Evolutionary conservation across 1,140 invertebrate genomes (phyloP), one percentile per base, ranked within the genome.

Genomic region (Schlechtendalia chinensis): DNA sequence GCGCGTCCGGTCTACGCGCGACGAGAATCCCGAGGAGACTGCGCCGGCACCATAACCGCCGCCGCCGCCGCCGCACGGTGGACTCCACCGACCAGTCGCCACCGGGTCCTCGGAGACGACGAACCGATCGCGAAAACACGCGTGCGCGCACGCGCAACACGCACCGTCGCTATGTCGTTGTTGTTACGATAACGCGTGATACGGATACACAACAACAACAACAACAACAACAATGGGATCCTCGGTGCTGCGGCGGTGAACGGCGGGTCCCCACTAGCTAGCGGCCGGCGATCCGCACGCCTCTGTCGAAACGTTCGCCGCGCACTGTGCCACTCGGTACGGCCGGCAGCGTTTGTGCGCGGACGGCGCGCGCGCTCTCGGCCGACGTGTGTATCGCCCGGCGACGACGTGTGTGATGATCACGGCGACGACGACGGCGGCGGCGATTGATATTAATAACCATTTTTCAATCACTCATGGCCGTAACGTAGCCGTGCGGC

Each of bases 281-380:
- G 61, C 27, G 61, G 61, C 61, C 61, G 61, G 61, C 61, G 63
- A 17, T 19, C 61, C 61, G 61, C 29, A 29, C 61, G 61, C 61
- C 29, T 3, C 5, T 50, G 10, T 65, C 12, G 29, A 22, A 39
- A 54, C 14, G 16, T 8, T 8, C 32, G n/a, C 32, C 3, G 32
- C 32, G 19, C n/a, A n/a, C n/a, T n/a, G n/a, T n/a, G 61, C 19
- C 27, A 29, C 29, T 29, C 61, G 29, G 61, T 63, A 63, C 61
- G 61, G 16, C 61, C 61, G 61, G 61, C 61, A 16, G 24, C 27
- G 61, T 27, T 27, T 63, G 27, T 63, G 29, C 29, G 61, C 27
- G 61, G 29, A 19, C 29, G 27, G 4, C 61, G 29, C 61, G 61
- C 47, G 61, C 29, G 17, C 5, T 3, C 27, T 63, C 61, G 61